A percentile compares a stretch with the other conserved stretches of the same genome.
phyloP scores from a whole-genome alignment of 1,140 invertebrate species.

The Cecropterus lyciades region DNA sequence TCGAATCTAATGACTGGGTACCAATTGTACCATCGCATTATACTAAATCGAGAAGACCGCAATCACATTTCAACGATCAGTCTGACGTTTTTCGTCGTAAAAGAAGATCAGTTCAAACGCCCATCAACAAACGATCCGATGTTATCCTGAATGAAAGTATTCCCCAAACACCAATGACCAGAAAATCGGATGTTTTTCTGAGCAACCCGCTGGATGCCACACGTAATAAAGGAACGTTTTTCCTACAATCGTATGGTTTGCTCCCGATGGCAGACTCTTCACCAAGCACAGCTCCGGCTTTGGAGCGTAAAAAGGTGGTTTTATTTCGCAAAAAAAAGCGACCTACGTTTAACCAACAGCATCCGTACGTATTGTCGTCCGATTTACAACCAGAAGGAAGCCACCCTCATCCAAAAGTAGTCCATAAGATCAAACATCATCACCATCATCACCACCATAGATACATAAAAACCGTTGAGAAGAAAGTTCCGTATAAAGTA shows the following conservation, averaged over 20 bases:
- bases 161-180: slow-evolving; percentile 48
- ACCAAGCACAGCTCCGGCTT: slow-evolving; percentile 42
- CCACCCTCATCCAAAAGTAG: slow-evolving; percentile 50
- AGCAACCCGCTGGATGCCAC: slow-evolving; percentile 29
- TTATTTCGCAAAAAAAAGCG: slow-evolving; percentile 62
- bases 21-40: slow-evolving; percentile 68
- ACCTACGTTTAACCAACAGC: slow-evolving; percentile 47
- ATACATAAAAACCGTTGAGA: slow-evolving; percentile 85
- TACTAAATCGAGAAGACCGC: slow-evolving; percentile 42
- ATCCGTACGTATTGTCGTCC: slow-evolving; percentile 50
- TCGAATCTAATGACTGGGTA: slow-evolving; percentile 67
- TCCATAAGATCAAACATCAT: slow-evolving; percentile 85
- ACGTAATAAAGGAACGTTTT: slow-evolving; percentile 49
- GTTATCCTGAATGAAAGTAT: background rate
- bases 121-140: no score
- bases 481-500: slow-evolving; percentile 79
- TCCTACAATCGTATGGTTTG: slow-evolving; percentile 67
- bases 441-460: slow-evolving; percentile 87
- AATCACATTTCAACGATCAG: no score
- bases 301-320: slow-evolving; percentile 59
- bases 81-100: no score
- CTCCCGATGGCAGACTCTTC: slow-evolving; percentile 52
- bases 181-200: slow-evolving; percentile 55
- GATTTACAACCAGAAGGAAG: slow-evolving; percentile 58
- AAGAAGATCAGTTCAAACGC: no score